phyloP scores from a whole-genome alignment of 2,888 invertebrate genomes.

The Opisthograptis luteolata region DNA sequence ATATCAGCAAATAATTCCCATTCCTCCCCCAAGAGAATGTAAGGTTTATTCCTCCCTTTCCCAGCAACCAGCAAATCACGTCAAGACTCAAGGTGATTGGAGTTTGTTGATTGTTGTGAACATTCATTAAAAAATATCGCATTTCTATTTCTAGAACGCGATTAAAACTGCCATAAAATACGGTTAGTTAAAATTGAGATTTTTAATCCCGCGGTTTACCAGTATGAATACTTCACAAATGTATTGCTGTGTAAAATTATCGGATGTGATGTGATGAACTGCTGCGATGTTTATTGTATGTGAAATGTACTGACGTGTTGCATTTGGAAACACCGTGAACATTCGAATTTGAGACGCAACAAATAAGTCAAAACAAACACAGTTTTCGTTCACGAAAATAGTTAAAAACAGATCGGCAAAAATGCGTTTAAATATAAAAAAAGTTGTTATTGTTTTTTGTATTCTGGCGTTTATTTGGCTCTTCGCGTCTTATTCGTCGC shows the following conservation, averaged over 20 bases:
- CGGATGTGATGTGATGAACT: constrained; percentile 4
- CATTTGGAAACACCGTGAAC: constrained; percentile 38
- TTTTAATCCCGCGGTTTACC: background rate
- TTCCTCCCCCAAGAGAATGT: too few species aligned
- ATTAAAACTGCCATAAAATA: constrained; percentile 4
- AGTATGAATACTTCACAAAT: constrained; percentile 4
- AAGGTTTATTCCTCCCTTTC: too few species aligned
- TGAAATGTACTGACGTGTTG: constrained; percentile 28
- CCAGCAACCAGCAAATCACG: background rate
- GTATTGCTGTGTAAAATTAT: background rate
- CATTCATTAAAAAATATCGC: background rate
- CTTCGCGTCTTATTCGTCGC: constrained; percentile 57
- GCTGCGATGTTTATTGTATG: constrained; percentile 39
- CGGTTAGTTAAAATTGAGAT: background rate
- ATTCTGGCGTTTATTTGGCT: constrained; percentile 60
- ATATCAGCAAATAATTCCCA: too few species aligned
- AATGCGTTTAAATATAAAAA: constrained; percentile 73
- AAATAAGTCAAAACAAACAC: too few species aligned
- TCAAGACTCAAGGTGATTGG: constrained; percentile 3
- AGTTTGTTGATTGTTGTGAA: constrained; percentile 43
- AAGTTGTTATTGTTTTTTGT: constrained; percentile 51
- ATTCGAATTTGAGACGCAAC: constrained; percentile 19
- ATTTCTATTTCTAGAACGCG: background rate
- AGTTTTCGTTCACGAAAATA: constrained; percentile 23
- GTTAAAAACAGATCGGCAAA: constrained; percentile 31